Evolutionary conservation across 2,113 vertebrate species (phyloP).

Genomic region (Monopterus albus): DNA sequence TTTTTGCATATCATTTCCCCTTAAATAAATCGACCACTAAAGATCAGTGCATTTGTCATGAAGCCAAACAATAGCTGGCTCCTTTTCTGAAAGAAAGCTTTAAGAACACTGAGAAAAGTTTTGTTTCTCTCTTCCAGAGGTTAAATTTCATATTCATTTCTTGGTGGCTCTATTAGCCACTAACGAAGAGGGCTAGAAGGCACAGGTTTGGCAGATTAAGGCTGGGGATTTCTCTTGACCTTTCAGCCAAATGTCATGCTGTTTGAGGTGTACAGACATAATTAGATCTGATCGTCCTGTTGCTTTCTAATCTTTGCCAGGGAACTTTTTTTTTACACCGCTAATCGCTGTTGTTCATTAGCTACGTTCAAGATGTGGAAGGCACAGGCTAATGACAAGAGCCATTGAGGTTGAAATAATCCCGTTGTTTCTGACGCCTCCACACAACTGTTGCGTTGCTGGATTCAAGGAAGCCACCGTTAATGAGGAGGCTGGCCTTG

Average conservation of each 20-base stretch:
- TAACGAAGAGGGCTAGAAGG: slow-evolving; percentile 36
- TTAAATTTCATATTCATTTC: slow-evolving; percentile 28
- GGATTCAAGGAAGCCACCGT: slow-evolving; percentile 66
- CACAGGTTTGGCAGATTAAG: slow-evolving; percentile 75
- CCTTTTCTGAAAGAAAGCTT: background rate
- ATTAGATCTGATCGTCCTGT: slow-evolving; percentile 73
- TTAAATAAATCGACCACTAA: background rate
- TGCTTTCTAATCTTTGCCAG: slow-evolving; percentile 58
- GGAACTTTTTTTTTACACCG: slow-evolving; percentile 21
- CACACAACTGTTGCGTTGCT: slow-evolving; percentile 60
- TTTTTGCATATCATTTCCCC: background rate
- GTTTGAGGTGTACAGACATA: slow-evolving; percentile 75
- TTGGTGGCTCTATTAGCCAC: slow-evolving; percentile 2
- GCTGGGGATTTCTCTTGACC: slow-evolving; percentile 80
- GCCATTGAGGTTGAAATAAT: slow-evolving; percentile 74
- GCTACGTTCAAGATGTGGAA: slow-evolving; percentile 77
- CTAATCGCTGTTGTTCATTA: slow-evolving; percentile 71
- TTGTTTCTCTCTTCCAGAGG: background rate
- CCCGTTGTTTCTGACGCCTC: slow-evolving; percentile 50
- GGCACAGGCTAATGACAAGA: slow-evolving; percentile 79
- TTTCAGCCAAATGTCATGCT: slow-evolving; percentile 79
- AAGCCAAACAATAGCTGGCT: background rate
- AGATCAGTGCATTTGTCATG: background rate
- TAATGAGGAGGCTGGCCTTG: slow-evolving; percentile 80
- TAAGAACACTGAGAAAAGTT: slow-evolving; percentile 1